Conservation (phyloP, 1,140 invertebrate species). For the Rhagoletis pomonella region DNA sequence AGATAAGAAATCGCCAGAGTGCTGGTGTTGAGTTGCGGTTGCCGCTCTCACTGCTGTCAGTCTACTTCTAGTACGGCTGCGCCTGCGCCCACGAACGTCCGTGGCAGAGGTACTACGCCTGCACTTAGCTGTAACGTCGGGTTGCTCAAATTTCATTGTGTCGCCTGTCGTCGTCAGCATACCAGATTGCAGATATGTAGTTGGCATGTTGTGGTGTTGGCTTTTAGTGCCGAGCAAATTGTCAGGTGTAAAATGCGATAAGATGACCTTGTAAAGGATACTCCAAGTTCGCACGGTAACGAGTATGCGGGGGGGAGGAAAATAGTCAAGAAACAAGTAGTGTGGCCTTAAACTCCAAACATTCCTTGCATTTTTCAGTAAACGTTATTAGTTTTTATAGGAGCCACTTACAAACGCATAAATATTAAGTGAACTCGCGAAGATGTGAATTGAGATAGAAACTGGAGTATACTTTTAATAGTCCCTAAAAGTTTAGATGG, state of each 20-base stretch:
- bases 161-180: constrained; percentile 35
- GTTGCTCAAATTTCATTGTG: constrained; percentile 47
- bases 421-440: no score
- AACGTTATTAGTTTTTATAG: no score
- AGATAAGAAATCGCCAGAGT: constrained; percentile 50
- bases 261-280: constrained; percentile 51
- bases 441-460: no score
- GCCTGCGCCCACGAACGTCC: constrained; percentile 31
- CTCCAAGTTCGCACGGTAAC: neutral
- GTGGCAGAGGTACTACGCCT: neutral
- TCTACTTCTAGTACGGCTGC: neutral
- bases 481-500: no score
- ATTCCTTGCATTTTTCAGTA: no score
- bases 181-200: constrained; percentile 37
- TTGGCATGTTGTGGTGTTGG: constrained; percentile 29
- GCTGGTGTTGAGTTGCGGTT: constrained; percentile 19
- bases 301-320: neutral
- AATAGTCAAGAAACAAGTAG: neutral
- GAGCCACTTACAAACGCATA: no score
- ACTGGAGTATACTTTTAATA: no score
- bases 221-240: constrained; percentile 43
- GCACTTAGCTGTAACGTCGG: neutral
- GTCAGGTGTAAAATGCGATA: constrained; percentile 51
- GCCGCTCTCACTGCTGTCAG: constrained; percentile 13
- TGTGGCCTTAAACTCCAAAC: no score